Conservation (phyloP, 2,113 vertebrate genomes). For the Sorex araneus region DNA sequence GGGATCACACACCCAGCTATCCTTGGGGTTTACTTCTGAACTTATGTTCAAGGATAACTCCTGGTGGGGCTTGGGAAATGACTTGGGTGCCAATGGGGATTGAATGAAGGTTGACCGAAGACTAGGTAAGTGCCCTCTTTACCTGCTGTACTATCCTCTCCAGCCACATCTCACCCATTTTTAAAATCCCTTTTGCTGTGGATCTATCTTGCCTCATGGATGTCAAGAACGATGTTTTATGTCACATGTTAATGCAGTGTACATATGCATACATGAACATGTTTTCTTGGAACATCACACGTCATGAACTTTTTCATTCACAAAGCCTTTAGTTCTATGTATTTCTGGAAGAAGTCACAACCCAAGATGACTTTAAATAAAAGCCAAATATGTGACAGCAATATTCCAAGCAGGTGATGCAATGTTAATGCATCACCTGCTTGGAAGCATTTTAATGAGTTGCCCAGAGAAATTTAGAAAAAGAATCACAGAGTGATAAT, state of each 20-base stretch:
- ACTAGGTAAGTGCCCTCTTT: too few relatives aligned
- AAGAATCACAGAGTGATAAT: neutral
- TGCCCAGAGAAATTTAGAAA: conserved; percentile 39
- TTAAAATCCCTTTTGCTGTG: neutral
- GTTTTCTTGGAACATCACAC: neutral
- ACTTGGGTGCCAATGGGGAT: too few relatives aligned
- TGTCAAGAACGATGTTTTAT: neutral
- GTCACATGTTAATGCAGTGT: conserved; percentile 19
- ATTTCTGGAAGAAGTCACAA: conserved; percentile 2
- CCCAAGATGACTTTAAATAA: conserved; percentile 47
- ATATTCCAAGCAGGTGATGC: neutral
- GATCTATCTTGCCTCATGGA: neutral
- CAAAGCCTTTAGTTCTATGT: conserved; percentile 10
- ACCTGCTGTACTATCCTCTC: too few relatives aligned
- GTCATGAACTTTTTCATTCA: conserved; percentile 23
- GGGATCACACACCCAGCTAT: too few relatives aligned
- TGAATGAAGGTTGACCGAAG: too few relatives aligned
- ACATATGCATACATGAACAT: neutral
- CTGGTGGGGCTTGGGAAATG: too few relatives aligned
- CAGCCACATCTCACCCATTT: conserved; percentile 9
- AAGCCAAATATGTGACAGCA: neutral
- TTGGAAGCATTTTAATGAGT: conserved; percentile 59
- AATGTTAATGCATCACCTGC: too few relatives aligned
- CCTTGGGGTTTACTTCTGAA: too few relatives aligned
- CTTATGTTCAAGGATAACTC: too few relatives aligned